Conservation (phyloP, 37 sponge, comb jelly and placozoan species). For the Ianthella basta region DNA sequence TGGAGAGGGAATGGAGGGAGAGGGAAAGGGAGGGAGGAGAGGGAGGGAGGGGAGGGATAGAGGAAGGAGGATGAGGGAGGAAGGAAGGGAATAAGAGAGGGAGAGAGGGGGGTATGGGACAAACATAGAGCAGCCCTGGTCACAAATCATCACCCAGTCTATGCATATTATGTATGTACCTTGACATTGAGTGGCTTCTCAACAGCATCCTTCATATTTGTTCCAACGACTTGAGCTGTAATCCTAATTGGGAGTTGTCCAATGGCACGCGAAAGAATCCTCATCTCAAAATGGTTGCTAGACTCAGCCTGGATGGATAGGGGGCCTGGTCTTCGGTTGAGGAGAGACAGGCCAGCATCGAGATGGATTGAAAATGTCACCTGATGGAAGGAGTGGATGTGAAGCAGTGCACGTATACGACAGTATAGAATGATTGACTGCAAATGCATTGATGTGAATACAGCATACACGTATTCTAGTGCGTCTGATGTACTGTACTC, state of each 20-base stretch:
- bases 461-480: neutral
- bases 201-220: slow-evolving; percentile 36
- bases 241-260: slow-evolving; percentile 45
- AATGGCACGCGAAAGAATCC: slow-evolving; percentile 42
- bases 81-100: no score
- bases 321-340: neutral
- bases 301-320: neutral
- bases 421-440: no score
- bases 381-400: neutral
- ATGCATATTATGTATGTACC: slow-evolving; percentile 27
- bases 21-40: no score
- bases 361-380: slow-evolving; percentile 24
- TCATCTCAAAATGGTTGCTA: slow-evolving; percentile 21
- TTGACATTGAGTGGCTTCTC: slow-evolving; percentile 51
- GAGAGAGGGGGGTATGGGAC: neutral
- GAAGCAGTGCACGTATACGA: no score
- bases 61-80: no score
- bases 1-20: no score
- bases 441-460: no score
- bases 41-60: no score
- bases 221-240: neutral
- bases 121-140: neutral
- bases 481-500: no score
- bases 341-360: slow-evolving; percentile 43
- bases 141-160: neutral